Base-by-base conservation (phyloP, 2,797 vertebrate genomes). In the Enteromius fasciolatus region DNA sequence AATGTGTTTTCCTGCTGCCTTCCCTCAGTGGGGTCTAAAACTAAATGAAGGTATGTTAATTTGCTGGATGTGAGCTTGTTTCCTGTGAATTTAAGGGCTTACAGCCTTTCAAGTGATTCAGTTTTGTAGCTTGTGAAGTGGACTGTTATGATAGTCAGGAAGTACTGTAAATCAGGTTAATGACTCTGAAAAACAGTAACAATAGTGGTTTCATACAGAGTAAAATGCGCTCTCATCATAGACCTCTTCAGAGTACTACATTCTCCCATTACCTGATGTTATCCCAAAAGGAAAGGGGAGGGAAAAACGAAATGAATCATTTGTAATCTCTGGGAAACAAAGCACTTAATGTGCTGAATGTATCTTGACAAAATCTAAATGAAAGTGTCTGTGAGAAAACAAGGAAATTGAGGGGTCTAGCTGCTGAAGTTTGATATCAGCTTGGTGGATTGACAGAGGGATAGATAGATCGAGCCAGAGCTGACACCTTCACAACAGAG, bases 351-450 rank as follows among this genome's bases (percentile, higher is more conserved):
- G 90, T 89, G 90, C 90, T 86, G 87, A 90, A 90, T 87, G 86
- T 94, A 95, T 95, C 94, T 95, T 94, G 93, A 95, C 93, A 94
- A 94, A 89, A 95, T 95, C 94, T 95, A 94, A 95, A 95, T 95
- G 88, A 92, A 94, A 94, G 85, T 94, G 91, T 93, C 92, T 90
- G 76, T 74, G 83, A 57, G 85, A 90, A 89, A 92, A 90, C 88
- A 86, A 89, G 88, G 80, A 83, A 87, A 68, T 81, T 90, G 86
- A 86, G 86, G 86, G 90, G 86, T 87, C 85, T 11, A 84, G 74
- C 88, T 44, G 74, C 81, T 77, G 82, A 52, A 84, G 89, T 77
- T 90, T 83, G 86, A 88, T 81, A 85, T 74, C 31, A 54, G 86
- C 82, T 81, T 72, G 11, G 68, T 79, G 87, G 85, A 91, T 88